Percentiles rank a stretch among this genome's conserved stretches.
phyloP scores from a whole-genome alignment of 2,113 vertebrate species.

The Rhea americana region DNA sequence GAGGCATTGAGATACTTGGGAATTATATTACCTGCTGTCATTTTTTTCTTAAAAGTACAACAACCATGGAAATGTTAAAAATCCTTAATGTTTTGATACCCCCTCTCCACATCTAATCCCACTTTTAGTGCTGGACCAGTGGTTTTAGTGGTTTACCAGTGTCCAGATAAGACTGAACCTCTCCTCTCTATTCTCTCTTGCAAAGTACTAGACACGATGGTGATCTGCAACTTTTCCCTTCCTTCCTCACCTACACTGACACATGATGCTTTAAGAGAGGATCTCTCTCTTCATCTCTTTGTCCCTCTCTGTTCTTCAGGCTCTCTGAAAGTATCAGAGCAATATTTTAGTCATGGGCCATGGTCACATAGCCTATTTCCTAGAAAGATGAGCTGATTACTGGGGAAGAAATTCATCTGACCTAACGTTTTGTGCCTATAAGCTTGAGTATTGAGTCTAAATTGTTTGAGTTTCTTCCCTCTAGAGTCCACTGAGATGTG shows the following conservation, averaged over 20 bases:
- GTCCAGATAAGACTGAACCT: neutral
- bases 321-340: neutral
- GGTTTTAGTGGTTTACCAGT: neutral
- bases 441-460: rapidly evolving
- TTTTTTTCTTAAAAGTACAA: neutral
- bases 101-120: rapidly evolving
- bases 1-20: neutral
- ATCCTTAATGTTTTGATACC: neutral
- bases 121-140: neutral
- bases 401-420: neutral
- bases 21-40: neutral
- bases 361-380: neutral
- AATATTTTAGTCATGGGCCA: neutral
- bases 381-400: neutral
- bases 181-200: neutral
- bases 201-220: neutral
- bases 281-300: neutral
- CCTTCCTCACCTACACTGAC: neutral
- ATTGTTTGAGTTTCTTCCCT: neutral
- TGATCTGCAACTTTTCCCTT: neutral
- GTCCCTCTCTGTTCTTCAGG: neutral
- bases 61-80: neutral
- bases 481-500: neutral
- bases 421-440: neutral
- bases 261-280: neutral